Evolutionary conservation across 2,888 invertebrate genomes (phyloP), one percentile per base, ranked within the genome.

Genomic region (Habrosyne pyritoides): DNA sequence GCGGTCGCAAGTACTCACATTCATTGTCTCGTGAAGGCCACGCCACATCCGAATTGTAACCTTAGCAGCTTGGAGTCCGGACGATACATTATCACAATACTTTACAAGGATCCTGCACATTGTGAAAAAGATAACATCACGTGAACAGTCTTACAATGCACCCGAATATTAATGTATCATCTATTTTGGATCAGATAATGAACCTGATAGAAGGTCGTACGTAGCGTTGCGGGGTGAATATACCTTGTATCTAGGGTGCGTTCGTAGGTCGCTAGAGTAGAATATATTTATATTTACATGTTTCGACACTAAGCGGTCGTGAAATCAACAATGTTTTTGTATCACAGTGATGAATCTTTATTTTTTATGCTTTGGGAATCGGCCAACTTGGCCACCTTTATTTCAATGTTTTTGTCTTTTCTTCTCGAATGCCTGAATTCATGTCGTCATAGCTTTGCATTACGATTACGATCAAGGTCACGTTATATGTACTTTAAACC

Each of bases 171-270:
- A 53, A 46, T 60, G 73, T 64, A 73, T 76, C 73, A 78, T 79
- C 75, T 80, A 78, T 81, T 82, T 80, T 64, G 73, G 75, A 80
- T 83, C 80, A 81, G 77, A 78, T 81, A 80, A 74, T 74, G 81
- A 81, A 79, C 81, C 73, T 75, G 67, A 57, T 74, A 66, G 74
- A 83, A 87, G 84, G 86, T 84, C 86, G 80, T 63, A 59, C 61
- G 68, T 56, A 57, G 73, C 67, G 72, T 65, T 59, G 62, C 71
- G 75, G 75, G 87, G 87, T 88, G 79, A 86, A 83, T 79, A 84
- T 72, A 87, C 89, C 69, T 80, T 77, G 81, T 84, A 78, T 77
- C 81, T 80, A 79, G 81, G 81, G 83, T 81, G 76, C 73, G 69
- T 71, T 67, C 73, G 71, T 76, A 80, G 79, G 81, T 79, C 81